phyloP scores from a whole-genome alignment of 2,888 invertebrate genomes.

The Clepsis dumicolana region DNA sequence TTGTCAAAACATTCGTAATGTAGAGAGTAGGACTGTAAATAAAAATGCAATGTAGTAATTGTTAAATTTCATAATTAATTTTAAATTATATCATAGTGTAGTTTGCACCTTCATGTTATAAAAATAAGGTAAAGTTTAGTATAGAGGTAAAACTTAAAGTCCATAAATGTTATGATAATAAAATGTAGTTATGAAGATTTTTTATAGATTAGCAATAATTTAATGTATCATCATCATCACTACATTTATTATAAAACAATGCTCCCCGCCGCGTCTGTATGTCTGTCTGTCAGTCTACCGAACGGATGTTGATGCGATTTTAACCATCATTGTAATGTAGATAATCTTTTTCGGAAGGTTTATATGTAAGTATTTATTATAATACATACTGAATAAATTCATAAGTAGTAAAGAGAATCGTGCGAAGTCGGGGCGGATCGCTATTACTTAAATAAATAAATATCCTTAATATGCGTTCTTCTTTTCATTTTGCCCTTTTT shows the following conservation, averaged over 20 bases:
- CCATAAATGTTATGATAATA: constrained; percentile 8
- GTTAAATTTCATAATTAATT: constrained; percentile 10
- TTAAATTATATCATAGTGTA: constrained; percentile 18
- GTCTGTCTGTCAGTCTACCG: too few species aligned
- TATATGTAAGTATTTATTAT: too few species aligned
- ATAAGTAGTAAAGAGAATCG: too few species aligned
- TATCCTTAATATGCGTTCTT: constrained; percentile 1
- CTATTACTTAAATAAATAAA: constrained; percentile 34
- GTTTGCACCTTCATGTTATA: constrained; percentile 22
- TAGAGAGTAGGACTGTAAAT: neutral
- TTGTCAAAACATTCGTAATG: neutral
- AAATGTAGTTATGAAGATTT: constrained; percentile 58
- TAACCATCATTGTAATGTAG: too few species aligned
- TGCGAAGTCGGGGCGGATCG: too few species aligned
- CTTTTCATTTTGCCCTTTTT: too few species aligned
- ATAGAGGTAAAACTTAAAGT: neutral
- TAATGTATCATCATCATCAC: constrained; percentile 41
- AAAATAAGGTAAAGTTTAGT: neutral
- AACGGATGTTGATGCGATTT: too few species aligned
- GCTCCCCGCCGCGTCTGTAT: too few species aligned
- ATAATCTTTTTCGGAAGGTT: too few species aligned
- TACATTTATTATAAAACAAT: neutral
- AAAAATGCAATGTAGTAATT: constrained; percentile 28
- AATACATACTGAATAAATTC: too few species aligned
- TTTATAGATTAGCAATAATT: constrained; percentile 56